Conservation (phyloP, 2,113 vertebrate genomes). For the Plecotus auritus region DNA sequence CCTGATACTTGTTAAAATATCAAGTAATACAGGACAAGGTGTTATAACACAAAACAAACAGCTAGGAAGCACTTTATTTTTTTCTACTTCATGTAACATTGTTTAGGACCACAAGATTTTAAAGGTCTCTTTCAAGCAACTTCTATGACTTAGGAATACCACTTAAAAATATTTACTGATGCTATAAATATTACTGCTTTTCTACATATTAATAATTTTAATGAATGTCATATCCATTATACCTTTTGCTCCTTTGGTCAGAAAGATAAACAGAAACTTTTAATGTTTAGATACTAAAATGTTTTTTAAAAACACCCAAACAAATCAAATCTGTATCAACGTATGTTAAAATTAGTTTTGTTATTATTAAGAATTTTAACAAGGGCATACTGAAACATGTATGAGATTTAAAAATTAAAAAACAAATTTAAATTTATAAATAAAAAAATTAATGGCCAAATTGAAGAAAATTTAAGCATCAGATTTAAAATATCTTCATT, state of each 20-base stretch:
- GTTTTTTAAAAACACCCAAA: slow-evolving; percentile 60
- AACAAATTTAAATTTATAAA: slow-evolving; percentile 81
- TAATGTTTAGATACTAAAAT: slow-evolving; percentile 64
- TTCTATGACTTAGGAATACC: slow-evolving; percentile 62
- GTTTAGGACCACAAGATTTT: slow-evolving; percentile 72
- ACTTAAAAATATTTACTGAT: slow-evolving; percentile 78
- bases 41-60: slow-evolving; percentile 74
- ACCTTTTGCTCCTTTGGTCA: slow-evolving; percentile 76
- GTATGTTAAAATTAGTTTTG: slow-evolving; percentile 40
- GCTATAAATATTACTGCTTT: slow-evolving; percentile 73
- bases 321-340: slow-evolving; percentile 71
- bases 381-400: slow-evolving; percentile 72
- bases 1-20: slow-evolving; percentile 48
- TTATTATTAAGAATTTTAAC: slow-evolving; percentile 61
- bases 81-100: slow-evolving; percentile 77
- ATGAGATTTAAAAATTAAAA: slow-evolving; percentile 75
- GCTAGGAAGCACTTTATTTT: slow-evolving; percentile 79
- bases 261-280: slow-evolving; percentile 73
- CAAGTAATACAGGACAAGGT: slow-evolving; percentile 75
- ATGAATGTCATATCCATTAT: slow-evolving; percentile 64
- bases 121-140: slow-evolving; percentile 61
- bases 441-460: slow-evolving; percentile 80
- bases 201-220: slow-evolving; percentile 62
- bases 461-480: slow-evolving; percentile 83
- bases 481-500: slow-evolving; percentile 81